Conservation (phyloP, 2,797 vertebrate genomes). For the Lithobates sylvaticus region DNA sequence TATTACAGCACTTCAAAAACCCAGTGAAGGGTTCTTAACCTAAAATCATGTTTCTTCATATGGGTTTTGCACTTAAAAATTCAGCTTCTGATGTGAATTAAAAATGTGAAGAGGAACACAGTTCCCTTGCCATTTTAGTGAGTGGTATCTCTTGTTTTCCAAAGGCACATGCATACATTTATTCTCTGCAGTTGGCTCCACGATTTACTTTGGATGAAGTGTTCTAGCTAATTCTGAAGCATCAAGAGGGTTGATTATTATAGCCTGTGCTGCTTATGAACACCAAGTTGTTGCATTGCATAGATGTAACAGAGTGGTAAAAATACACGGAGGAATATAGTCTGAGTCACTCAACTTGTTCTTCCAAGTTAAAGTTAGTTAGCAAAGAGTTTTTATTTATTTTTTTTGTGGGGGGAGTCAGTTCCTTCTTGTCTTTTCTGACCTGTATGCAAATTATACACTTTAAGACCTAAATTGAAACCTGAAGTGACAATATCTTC, state of each 20-base stretch:
- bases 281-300: slow-evolving; percentile 27
- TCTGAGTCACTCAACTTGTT: slow-evolving; percentile 46
- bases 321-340: slow-evolving; percentile 43
- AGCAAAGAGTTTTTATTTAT: not conserved
- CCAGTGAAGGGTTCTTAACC: slow-evolving; percentile 60
- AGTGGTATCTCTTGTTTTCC: slow-evolving; percentile 62
- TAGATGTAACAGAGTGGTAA: slow-evolving; percentile 39
- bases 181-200: slow-evolving; percentile 51
- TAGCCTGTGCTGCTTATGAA: slow-evolving; percentile 39
- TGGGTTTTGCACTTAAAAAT: slow-evolving; percentile 59
- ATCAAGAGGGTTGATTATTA: slow-evolving; percentile 59
- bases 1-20: slow-evolving; percentile 51
- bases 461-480: not conserved
- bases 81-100: slow-evolving; percentile 59
- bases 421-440: not conserved
- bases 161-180: slow-evolving; percentile 60
- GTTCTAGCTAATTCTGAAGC: slow-evolving; percentile 56
- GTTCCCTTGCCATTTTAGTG: slow-evolving; percentile 59
- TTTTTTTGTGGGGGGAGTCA: not conserved
- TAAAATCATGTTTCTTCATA: slow-evolving; percentile 56
- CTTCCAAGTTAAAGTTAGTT: slow-evolving; percentile 17
- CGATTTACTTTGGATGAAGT: slow-evolving; percentile 61
- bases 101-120: slow-evolving; percentile 58
- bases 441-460: not conserved
- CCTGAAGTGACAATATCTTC: not conserved